Percentiles rank a stretch among this genome's conserved stretches.
phyloP scores from a whole-genome alignment of 2,888 invertebrate genomes.

The Bellardia bayeri region DNA sequence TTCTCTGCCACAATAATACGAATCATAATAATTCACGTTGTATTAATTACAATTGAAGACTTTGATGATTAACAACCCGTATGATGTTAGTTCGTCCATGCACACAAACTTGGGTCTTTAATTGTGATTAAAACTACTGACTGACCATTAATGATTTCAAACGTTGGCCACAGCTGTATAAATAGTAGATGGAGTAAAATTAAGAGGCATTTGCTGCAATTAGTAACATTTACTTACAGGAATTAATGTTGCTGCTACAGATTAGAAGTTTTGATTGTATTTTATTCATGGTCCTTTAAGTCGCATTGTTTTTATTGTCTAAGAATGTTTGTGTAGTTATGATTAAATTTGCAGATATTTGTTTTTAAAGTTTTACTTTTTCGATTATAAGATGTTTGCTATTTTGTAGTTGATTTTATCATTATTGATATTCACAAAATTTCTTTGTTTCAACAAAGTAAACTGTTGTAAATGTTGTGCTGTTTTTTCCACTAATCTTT shows the following conservation, averaged over 20 bases:
- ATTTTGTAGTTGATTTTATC: slow-evolving; percentile 59
- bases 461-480: no score
- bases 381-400: background rate
- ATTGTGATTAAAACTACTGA: slow-evolving; percentile 66
- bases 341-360: background rate
- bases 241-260: slow-evolving; percentile 40
- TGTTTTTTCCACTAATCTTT: slow-evolving; percentile 22
- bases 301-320: slow-evolving; percentile 46
- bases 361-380: slow-evolving; percentile 5
- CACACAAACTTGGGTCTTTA: slow-evolving; percentile 34
- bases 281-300: slow-evolving; percentile 37
- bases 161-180: slow-evolving; percentile 53
- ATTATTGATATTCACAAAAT: slow-evolving; percentile 50
- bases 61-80: slow-evolving; percentile 71
- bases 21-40: slow-evolving; percentile 58
- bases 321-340: background rate
- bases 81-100: slow-evolving; percentile 9
- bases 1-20: slow-evolving; percentile 31
- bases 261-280: slow-evolving; percentile 11
- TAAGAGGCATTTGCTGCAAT: slow-evolving; percentile 59
- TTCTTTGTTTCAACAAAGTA: slow-evolving; percentile 56
- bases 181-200: slow-evolving; percentile 19
- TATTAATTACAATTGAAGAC: slow-evolving; percentile 71
- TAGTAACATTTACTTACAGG: slow-evolving; percentile 66
- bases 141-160: slow-evolving; percentile 68